These are phyloP conservation scores for Laspeyria flexula DNA, from an alignment of 2,888 invertebrate species.

Conservation along the genomic window DNA sequence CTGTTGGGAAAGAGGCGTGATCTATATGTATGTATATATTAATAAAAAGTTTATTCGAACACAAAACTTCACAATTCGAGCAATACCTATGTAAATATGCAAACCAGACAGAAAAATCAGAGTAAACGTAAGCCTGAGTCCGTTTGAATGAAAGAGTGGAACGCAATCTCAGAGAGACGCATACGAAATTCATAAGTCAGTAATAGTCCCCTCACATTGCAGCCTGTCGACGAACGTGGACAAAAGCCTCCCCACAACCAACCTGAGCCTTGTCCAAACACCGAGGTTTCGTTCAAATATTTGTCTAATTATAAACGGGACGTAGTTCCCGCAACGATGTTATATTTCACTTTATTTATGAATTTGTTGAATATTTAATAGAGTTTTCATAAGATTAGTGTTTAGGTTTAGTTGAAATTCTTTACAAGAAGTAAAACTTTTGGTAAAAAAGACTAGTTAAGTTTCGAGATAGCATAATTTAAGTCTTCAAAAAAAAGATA, in stretches of 20 bases:
- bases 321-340: constrained; percentile 44
- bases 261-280: constrained; percentile 62
- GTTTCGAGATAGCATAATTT: too few relatives aligned
- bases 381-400: neutral
- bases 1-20: too few relatives aligned
- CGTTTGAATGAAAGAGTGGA: constrained; percentile 44
- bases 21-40: too few relatives aligned
- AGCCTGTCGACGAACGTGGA: constrained; percentile 41
- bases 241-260: constrained; percentile 59
- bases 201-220: constrained; percentile 36
- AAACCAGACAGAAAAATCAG: constrained; percentile 18
- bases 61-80: too few relatives aligned
- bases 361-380: constrained; percentile 7
- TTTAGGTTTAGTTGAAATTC: neutral
- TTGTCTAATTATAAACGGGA: constrained; percentile 68
- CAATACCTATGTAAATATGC: too few relatives aligned
- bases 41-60: too few relatives aligned
- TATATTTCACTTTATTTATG: constrained; percentile 29
- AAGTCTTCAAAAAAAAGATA: too few relatives aligned
- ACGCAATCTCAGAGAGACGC: constrained; percentile 53
- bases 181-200: constrained; percentile 73
- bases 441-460: too few relatives aligned
- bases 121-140: constrained; percentile 38
- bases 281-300: constrained; percentile 69
- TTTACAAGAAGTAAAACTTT: neutral